These are phyloP conservation scores for Chydorus sphaericus DNA, from an alignment of 2,888 invertebrate genomes.

Conservation along the genomic window DNA sequence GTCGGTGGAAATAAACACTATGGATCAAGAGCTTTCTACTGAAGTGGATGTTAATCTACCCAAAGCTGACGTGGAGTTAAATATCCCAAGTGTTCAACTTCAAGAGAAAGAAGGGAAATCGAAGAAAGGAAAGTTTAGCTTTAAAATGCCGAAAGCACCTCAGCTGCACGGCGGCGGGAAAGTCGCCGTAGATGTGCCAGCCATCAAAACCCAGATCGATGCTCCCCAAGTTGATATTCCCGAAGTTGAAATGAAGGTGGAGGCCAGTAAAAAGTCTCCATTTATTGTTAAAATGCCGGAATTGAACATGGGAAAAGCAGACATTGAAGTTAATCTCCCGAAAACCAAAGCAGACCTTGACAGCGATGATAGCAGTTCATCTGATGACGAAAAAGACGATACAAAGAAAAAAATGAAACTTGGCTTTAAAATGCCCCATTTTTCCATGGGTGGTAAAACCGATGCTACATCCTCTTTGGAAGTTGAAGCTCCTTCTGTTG, in stretches of 20 bases:
- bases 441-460: background rate
- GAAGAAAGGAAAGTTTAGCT: conserved; percentile 12
- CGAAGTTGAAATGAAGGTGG: background rate
- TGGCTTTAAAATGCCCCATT: background rate
- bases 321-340: background rate
- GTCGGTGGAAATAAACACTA: background rate
- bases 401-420: background rate
- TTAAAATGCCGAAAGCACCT: conserved; percentile 9
- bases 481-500: background rate
- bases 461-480: background rate
- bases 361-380: background rate
- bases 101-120: conserved; percentile 7
- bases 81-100: background rate
- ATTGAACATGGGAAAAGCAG: background rate
- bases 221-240: background rate
- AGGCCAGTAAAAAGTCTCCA: background rate
- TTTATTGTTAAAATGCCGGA: conserved; percentile 1
- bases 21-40: background rate
- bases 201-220: background rate
- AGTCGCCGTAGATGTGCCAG: background rate
- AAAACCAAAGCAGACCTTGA: background rate
- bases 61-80: background rate
- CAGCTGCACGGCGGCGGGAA: background rate
- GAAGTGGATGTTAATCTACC: background rate
- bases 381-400: background rate